Conservation (phyloP, 2,797 vertebrate genomes). For the Danio aesculapii region DNA sequence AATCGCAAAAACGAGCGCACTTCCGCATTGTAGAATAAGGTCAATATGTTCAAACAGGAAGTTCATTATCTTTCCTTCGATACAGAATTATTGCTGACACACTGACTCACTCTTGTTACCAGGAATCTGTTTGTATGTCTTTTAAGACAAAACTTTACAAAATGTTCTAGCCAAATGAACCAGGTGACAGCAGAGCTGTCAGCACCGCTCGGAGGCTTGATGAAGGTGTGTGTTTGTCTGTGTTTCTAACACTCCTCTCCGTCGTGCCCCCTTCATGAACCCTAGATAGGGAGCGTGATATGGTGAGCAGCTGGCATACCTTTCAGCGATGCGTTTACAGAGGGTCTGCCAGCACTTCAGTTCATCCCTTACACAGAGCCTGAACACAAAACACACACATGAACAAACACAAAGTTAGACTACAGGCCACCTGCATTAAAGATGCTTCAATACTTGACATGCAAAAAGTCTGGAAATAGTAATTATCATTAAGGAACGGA, state of each 20-base stretch:
- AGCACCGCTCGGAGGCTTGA: constrained; percentile 19
- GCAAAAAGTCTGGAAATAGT: neutral
- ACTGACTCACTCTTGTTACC: neutral
- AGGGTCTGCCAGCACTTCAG: constrained; percentile 53
- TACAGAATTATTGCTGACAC: neutral
- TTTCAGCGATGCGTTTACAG: constrained; percentile 56
- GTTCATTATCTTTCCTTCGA: neutral
- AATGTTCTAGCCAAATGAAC: constrained; percentile 28
- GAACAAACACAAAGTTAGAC: neutral
- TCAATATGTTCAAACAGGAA: constrained; percentile 22
- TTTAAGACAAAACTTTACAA: constrained; percentile 23
- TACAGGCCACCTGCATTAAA: neutral
- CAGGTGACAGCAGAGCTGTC: constrained; percentile 25
- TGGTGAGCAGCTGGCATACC: constrained; percentile 62
- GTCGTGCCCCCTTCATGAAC: constrained; percentile 61
- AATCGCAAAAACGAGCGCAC: too few relatives aligned
- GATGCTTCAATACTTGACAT: neutral
- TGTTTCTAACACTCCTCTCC: constrained; percentile 33
- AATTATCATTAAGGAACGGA: neutral
- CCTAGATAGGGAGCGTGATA: constrained; percentile 45
- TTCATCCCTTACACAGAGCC: constrained; percentile 15
- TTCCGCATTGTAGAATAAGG: too few relatives aligned
- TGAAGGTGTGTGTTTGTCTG: neutral
- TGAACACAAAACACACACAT: neutral
- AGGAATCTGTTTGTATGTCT: neutral